These are phyloP conservation scores for Hippocampus barbouri DNA, from an alignment of 2,113 vertebrate genomes.

Conservation along the genomic window DNA sequence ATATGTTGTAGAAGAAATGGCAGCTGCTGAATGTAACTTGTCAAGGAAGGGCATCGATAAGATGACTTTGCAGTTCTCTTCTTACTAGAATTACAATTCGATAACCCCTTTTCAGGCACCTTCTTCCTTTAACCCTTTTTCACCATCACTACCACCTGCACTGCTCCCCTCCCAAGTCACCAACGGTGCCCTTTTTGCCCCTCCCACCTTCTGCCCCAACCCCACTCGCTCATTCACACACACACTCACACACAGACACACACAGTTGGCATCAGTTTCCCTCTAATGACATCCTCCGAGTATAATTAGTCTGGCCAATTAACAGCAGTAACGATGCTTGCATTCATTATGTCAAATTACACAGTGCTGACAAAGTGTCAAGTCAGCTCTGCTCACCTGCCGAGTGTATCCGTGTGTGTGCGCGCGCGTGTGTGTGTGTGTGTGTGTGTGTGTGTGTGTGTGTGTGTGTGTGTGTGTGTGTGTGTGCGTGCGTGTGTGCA, in stretches of 20 bases:
- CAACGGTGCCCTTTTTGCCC: neutral
- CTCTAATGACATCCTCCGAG: slow-evolving; percentile 99
- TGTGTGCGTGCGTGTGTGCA: slow-evolving; percentile 14
- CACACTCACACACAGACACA: slow-evolving; percentile 12
- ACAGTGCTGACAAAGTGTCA: slow-evolving; percentile 91
- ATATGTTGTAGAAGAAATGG: no score
- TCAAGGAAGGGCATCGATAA: neutral
- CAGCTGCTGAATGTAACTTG: no score
- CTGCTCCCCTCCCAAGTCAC: slow-evolving; percentile 19
- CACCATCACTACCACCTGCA: slow-evolving; percentile 45
- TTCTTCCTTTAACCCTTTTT: neutral
- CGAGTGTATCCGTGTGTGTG: slow-evolving; percentile 69
- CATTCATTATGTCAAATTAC: slow-evolving; percentile 99
- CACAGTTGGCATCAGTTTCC: slow-evolving; percentile 69
- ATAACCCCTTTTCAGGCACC: neutral
- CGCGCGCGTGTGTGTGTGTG: slow-evolving; percentile 32
- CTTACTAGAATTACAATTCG: neutral
- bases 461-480: slow-evolving; percentile 30
- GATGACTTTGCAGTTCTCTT: slow-evolving; percentile 18
- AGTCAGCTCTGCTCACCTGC: slow-evolving; percentile 98
- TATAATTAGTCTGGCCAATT: slow-evolving; percentile 99
- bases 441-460: no score
- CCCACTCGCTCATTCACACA: slow-evolving; percentile 27
- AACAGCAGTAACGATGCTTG: slow-evolving; percentile 99
- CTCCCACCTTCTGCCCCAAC: slow-evolving; percentile 44